Percentiles rank a stretch among this genome's conserved stretches.
Conservation (phyloP, 2,797 vertebrate species). For the Anisognathus igniventris region DNA sequence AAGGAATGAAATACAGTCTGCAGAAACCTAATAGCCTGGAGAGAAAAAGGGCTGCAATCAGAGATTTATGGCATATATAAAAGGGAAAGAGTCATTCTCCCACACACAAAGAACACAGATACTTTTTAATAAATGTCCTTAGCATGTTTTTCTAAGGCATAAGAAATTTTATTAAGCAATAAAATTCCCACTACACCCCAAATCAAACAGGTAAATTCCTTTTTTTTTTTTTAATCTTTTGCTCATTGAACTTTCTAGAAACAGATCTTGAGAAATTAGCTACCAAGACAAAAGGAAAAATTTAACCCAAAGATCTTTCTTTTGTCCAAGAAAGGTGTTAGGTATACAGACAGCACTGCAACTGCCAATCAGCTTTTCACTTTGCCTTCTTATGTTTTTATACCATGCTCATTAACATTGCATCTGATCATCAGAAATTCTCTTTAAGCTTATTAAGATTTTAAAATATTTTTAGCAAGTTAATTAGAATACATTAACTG, state of each 20-base stretch:
- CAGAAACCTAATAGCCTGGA: constrained; percentile 62
- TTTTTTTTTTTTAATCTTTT: not conserved
- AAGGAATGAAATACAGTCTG: constrained; percentile 65
- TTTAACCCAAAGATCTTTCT: not conserved
- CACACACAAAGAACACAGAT: constrained; percentile 25
- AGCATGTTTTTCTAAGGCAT: constrained; percentile 40
- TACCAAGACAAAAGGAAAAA: not conserved
- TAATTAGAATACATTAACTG: constrained; percentile 69
- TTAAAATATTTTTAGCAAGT: constrained; percentile 71
- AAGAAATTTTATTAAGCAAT: constrained; percentile 61
- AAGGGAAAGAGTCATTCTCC: constrained; percentile 28
- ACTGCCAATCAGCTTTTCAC: constrained; percentile 38
- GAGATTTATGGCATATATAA: constrained; percentile 59
- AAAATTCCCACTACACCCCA: constrained; percentile 16
- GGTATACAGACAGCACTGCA: not conserved
- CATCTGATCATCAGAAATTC: constrained; percentile 64
- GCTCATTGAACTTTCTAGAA: constrained; percentile 10
- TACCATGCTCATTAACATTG: constrained; percentile 56
- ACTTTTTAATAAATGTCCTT: constrained; percentile 50
- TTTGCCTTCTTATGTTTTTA: constrained; percentile 49
- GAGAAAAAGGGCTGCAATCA: constrained; percentile 60
- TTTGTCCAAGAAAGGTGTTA: not conserved
- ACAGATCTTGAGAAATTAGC: constrained; percentile 12
- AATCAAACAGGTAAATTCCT: not conserved
- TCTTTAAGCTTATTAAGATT: constrained; percentile 69